phyloP scores from a whole-genome alignment of 2,888 invertebrate genomes.

The Stenichneumon culpator region DNA sequence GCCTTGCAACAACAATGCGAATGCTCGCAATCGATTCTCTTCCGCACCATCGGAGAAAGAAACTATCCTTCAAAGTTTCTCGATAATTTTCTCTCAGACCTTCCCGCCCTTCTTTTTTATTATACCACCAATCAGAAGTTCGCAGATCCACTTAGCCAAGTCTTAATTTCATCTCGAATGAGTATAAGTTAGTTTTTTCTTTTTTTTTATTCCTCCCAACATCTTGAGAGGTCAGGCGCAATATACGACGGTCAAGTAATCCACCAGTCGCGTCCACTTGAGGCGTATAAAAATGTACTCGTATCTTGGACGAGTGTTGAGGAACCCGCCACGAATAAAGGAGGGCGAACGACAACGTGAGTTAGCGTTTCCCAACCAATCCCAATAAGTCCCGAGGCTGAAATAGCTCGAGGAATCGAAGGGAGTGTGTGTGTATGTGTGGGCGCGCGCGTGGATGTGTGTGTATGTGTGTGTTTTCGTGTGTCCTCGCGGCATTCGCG shows the following conservation, averaged over 20 bases:
- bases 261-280: background rate
- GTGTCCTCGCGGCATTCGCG: slow-evolving; percentile 20
- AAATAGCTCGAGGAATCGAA: slow-evolving; percentile 50
- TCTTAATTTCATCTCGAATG: background rate
- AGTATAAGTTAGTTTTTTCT: background rate
- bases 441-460: no score
- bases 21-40: no score
- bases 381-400: slow-evolving; percentile 48
- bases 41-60: no score
- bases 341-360: slow-evolving; percentile 3
- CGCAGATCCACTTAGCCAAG: background rate
- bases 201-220: background rate
- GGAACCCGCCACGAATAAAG: background rate
- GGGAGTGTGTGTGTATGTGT: background rate
- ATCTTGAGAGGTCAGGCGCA: background rate
- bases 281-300: slow-evolving; percentile 7
- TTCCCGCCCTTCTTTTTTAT: no score
- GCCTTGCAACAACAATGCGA: no score
- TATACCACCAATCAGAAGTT: background rate
- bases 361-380: slow-evolving; percentile 42
- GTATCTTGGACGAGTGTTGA: background rate
- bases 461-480: background rate
- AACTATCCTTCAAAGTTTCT: no score
- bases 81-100: no score
- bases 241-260: background rate